Percentiles rank a stretch among this genome's conserved stretches.
These are phyloP conservation scores for Malachius bipustulatus DNA, from an alignment of 2,888 invertebrate genomes.

Conservation along the genomic window DNA sequence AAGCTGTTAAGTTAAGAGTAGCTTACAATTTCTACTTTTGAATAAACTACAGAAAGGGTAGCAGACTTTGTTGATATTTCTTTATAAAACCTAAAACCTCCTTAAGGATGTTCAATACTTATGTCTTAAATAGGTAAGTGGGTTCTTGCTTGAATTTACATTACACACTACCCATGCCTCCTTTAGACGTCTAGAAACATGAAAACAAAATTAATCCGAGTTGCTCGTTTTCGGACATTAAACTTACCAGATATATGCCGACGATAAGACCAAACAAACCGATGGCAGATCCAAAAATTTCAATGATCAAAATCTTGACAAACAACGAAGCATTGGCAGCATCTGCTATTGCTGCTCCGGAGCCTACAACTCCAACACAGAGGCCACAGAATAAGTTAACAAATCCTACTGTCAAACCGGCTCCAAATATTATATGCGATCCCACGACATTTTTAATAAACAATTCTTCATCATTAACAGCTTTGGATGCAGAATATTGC, in stretches of 20 bases:
- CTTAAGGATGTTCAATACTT: slow-evolving; percentile 1
- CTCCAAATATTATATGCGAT: slow-evolving; percentile 90
- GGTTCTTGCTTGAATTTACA: not conserved
- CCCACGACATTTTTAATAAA: slow-evolving; percentile 59
- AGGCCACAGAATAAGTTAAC: slow-evolving; percentile 93
- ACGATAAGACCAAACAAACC: slow-evolving; percentile 98
- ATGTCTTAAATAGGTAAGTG: not conserved
- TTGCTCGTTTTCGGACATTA: no score
- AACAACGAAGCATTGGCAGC: slow-evolving; percentile 95
- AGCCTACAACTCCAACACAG: slow-evolving; percentile 93
- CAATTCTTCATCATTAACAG: slow-evolving; percentile 25
- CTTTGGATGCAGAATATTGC: slow-evolving; percentile 17
- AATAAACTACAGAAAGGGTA: no score
- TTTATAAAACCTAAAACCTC: no score
- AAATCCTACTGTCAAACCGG: slow-evolving; percentile 87
- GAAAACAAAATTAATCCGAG: no score
- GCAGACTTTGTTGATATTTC: no score
- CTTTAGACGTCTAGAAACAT: slow-evolving; percentile 23
- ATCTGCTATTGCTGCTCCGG: slow-evolving; percentile 96
- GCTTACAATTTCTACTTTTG: no score
- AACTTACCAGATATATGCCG: slow-evolving; percentile 74
- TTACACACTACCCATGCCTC: slow-evolving; percentile 19
- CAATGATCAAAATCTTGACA: slow-evolving; percentile 96
- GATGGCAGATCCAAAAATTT: slow-evolving; percentile 98
- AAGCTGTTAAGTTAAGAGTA: no score